Percentiles rank a stretch among this genome's conserved stretches.
Conservation (phyloP, 1,140 invertebrate species). For the Samia ricini region DNA sequence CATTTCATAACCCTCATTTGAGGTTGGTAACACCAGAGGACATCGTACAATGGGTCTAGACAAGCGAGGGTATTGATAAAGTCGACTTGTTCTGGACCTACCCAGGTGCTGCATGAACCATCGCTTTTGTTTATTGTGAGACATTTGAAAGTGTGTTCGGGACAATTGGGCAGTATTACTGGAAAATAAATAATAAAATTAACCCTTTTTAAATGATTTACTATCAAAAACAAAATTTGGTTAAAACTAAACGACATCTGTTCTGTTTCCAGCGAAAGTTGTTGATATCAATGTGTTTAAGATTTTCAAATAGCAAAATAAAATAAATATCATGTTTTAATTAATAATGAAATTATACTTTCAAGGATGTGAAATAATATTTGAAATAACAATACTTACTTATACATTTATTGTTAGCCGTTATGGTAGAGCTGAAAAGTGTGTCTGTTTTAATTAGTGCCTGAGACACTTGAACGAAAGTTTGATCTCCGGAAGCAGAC, state of each 20-base stretch:
- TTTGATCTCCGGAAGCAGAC: slow-evolving; percentile 95
- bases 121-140: slow-evolving; percentile 91
- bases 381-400: slow-evolving; percentile 74
- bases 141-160: slow-evolving; percentile 87
- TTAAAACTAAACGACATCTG: background rate
- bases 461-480: slow-evolving; percentile 96
- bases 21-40: slow-evolving; percentile 90
- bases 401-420: slow-evolving; percentile 92
- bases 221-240: slow-evolving; percentile 5
- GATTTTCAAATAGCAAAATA: too few species aligned
- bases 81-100: slow-evolving; percentile 86
- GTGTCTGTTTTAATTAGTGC: slow-evolving; percentile 93
- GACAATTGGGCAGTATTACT: slow-evolving; percentile 84
- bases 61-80: slow-evolving; percentile 86
- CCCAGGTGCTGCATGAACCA: slow-evolving; percentile 90
- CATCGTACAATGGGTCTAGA: slow-evolving; percentile 92
- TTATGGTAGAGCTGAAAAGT: slow-evolving; percentile 90
- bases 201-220: background rate
- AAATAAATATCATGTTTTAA: too few species aligned
- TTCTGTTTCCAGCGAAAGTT: too few species aligned
- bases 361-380: background rate
- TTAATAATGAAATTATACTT: background rate
- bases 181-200: slow-evolving; percentile 45
- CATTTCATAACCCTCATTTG: slow-evolving; percentile 85
- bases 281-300: too few species aligned